These are phyloP conservation scores for Villa cingulata DNA, from an alignment of 2,888 invertebrate genomes.

Conservation along the genomic window DNA sequence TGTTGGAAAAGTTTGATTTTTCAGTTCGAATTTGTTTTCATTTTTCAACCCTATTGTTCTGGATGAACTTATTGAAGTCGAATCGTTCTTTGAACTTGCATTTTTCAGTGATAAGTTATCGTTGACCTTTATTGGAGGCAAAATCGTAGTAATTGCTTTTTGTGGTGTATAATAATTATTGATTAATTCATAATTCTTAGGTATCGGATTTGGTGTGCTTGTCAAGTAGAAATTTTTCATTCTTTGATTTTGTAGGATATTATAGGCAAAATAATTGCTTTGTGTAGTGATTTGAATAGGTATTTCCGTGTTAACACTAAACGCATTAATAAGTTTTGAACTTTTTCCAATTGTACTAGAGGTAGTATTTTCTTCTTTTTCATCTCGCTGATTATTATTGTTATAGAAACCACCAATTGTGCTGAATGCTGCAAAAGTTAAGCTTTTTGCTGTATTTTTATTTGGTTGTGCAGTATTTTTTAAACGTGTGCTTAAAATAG, in stretches of 20 bases:
- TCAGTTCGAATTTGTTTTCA: slow-evolving; percentile 1
- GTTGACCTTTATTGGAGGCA: too few relatives aligned
- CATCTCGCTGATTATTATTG: slow-evolving; percentile 12
- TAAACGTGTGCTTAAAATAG: slow-evolving; percentile 5
- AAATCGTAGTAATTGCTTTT: too few relatives aligned
- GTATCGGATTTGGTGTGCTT: slow-evolving; percentile 8
- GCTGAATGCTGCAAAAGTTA: slow-evolving; percentile 43
- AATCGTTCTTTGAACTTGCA: too few relatives aligned
- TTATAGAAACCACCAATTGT: slow-evolving; percentile 43
- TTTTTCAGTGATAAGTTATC: too few relatives aligned
- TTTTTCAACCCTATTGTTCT: too few relatives aligned
- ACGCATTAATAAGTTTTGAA: not conserved
- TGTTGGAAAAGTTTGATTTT: not conserved
- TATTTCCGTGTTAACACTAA: not conserved
- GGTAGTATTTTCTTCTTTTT: not conserved
- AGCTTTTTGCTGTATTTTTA: slow-evolving; percentile 39
- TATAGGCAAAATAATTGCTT: slow-evolving; percentile 33
- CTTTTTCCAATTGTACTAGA: not conserved
- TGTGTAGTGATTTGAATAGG: slow-evolving; percentile 22
- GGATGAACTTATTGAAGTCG: too few relatives aligned
- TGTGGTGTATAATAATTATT: too few relatives aligned
- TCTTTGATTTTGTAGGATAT: slow-evolving; percentile 32
- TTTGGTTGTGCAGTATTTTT: slow-evolving; percentile 19
- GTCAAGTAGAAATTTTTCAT: slow-evolving; percentile 28
- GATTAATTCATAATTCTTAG: too few relatives aligned